Conservation (phyloP, 1,140 invertebrate species). For the Zaprionus africanus region DNA sequence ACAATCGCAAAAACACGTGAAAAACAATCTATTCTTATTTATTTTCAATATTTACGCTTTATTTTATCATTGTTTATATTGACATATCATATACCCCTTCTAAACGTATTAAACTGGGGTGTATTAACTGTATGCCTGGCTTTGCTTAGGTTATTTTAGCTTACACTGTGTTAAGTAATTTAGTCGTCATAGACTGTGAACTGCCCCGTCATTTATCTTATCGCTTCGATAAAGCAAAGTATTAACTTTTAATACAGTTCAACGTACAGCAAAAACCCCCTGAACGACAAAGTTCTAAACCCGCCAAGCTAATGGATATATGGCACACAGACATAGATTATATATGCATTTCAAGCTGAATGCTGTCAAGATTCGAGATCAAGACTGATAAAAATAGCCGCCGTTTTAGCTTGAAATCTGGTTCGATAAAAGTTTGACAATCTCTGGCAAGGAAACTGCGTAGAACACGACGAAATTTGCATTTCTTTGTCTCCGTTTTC, state of each 20-base stretch:
- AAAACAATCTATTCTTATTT: not conserved
- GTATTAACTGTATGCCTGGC: no score
- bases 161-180: not conserved
- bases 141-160: no score
- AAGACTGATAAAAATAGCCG: slow-evolving; percentile 4
- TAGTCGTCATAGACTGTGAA: not conserved
- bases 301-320: not conserved
- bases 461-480: slow-evolving; percentile 12
- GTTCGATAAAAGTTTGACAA: not conserved
- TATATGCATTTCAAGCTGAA: not conserved
- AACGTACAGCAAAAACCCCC: not conserved
- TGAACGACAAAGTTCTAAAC: not conserved
- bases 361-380: not conserved
- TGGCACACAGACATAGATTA: not conserved
- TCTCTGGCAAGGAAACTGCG: slow-evolving; percentile 1
- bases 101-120: no score
- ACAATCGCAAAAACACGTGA: not conserved
- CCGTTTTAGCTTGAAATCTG: not conserved
- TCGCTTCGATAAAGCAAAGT: not conserved
- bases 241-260: not conserved
- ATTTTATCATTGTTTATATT: not conserved
- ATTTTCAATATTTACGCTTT: not conserved
- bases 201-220: slow-evolving; percentile 10
- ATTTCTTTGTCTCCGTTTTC: slow-evolving; percentile 15
- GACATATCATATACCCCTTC: no score